These are phyloP conservation scores for Idaea dimidiata DNA, from an alignment of 2,888 invertebrate genomes.

Conservation along the genomic window DNA sequence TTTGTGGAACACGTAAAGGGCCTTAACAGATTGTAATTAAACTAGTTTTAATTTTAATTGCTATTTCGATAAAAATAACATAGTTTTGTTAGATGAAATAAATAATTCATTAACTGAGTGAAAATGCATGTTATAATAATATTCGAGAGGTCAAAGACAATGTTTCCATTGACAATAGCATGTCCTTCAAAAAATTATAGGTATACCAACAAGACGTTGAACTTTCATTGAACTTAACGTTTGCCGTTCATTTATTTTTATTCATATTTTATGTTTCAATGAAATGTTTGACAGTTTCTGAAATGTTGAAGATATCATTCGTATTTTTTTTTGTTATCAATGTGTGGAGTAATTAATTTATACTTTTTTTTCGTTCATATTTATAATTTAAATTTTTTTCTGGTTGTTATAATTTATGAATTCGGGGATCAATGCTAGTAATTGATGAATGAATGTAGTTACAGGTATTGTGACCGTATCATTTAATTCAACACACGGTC, in stretches of 20 bases:
- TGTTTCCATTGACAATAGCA: constrained; percentile 5
- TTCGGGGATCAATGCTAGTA: no score
- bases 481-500: no score
- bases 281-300: neutral
- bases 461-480: no score
- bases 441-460: no score
- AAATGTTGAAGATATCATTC: neutral
- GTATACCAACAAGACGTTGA: constrained; percentile 12
- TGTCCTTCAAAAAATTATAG: constrained; percentile 19
- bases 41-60: no score
- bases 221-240: constrained; percentile 24
- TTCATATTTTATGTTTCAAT: neutral
- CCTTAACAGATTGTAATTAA: no score
- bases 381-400: no score
- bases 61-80: no score
- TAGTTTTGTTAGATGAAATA: neutral
- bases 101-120: neutral
- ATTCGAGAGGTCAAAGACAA: neutral
- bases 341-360: neutral
- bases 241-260: neutral
- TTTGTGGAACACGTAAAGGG: no score
- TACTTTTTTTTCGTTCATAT: no score
- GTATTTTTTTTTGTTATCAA: neutral
- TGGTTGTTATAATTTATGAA: no score
- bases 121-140: neutral